A percentile compares a stretch with the other conserved stretches of the same genome.
phyloP scores from a whole-genome alignment of 2,797 vertebrate species.

The Menidia menidia region DNA sequence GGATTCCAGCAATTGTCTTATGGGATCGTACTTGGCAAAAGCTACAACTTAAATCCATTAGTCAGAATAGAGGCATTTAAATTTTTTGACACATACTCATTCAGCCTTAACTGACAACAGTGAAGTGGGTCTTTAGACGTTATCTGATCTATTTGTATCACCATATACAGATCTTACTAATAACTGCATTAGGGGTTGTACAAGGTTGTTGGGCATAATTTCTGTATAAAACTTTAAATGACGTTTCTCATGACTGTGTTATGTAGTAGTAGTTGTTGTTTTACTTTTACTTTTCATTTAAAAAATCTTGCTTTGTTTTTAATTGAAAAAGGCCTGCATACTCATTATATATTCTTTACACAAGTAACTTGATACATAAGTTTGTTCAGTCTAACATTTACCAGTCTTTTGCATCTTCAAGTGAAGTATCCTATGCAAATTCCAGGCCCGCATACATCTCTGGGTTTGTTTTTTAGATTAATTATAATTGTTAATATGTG shows the following conservation, averaged over 20 bases:
- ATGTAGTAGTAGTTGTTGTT: too few relatives aligned
- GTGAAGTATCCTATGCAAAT: not conserved
- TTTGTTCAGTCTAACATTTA: too few relatives aligned
- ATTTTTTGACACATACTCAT: not conserved
- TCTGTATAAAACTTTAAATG: not conserved
- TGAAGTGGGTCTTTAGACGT: not conserved
- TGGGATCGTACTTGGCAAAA: slow-evolving; percentile 4
- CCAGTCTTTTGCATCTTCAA: slow-evolving; percentile 5
- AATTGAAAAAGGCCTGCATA: not conserved
- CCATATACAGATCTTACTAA: slow-evolving; percentile 9
- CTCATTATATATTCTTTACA: slow-evolving; percentile 6
- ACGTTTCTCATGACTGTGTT: not conserved
- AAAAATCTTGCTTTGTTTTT: not conserved
- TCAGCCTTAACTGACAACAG: not conserved
- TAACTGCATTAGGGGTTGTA: slow-evolving; percentile 5
- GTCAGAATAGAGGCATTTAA: not conserved
- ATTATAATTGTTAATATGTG: not conserved
- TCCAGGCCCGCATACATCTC: not conserved
- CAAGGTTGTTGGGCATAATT: not conserved
- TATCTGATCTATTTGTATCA: not conserved
- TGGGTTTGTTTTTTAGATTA: slow-evolving; percentile 8
- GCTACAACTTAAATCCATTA: not conserved
- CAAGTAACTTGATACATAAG: slow-evolving; percentile 5
- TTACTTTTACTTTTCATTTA: not conserved
- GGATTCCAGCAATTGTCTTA: not conserved